Evolutionary conservation across 2,888 invertebrate species (phyloP), one percentile per base, ranked within the genome.

Genomic region (Trachelus troglodyta): DNA sequence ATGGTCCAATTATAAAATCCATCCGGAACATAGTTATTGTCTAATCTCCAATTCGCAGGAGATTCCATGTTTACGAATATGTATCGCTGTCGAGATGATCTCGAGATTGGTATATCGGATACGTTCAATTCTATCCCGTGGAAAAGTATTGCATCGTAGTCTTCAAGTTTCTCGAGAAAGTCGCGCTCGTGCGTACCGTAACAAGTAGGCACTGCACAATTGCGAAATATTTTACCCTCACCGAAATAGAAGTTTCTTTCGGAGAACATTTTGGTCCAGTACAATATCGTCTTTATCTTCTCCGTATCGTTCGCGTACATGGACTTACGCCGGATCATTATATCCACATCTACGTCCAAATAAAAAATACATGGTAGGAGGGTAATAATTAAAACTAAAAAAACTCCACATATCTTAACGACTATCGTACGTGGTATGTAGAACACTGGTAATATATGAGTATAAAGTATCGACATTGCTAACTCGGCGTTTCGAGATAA

Each of bases 1-100:
- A 93, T 93, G 1, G 93, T 93, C 82, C 92, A 89, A 84, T 93
- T 93, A 81, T 92, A 94, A 77, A 94, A 92, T 12, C 88, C 79
- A 35, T 84, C 81, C 12, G 79, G 81, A 12, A 83, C 79, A 34
- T 68, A 69, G n/a, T 35, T 15, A 35, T 23, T 12, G 31, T 74
- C 23, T 69, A 74, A 74, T 69, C 11, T 15, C 15, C 34, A 35
- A 74, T 86, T 79, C 0, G 78, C 73, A 4, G 90, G 88, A 1
- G 91, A 85, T 82, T 93, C 93, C 86, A 92, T 87, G 31, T 89
- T 81, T 1, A 91, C 89, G 80, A 92, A 93, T 0, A 93, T 90
- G 84, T 93, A 93, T 11, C 86, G 81, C 84, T 93, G 93, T 15
- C 90, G 77, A 0, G 85, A 80, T 6, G 83, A 84, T 15, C 93